Evolutionary conservation across 2,888 invertebrate species (phyloP), one percentile per base, ranked within the genome.

Genomic region (Laspeyria flexula): DNA sequence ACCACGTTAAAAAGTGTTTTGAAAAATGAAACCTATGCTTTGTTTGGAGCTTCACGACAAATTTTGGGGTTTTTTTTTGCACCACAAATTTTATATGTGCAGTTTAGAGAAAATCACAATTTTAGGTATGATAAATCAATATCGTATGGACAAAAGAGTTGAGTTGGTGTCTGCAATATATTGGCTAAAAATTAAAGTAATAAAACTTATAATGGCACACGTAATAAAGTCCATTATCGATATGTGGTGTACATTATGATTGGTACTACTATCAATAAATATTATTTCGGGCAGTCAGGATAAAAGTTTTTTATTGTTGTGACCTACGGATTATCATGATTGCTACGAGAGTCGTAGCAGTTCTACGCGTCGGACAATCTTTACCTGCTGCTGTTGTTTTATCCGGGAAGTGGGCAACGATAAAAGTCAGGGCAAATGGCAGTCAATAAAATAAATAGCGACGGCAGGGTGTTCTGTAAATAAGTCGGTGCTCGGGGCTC

Each of bases 361-460:
- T 43, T 30, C 50, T 56, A 30, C 27, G 40, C 38, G 34, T 34
- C 30, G 56, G 68, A 61, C 68, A 73, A 74, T 75, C 71, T 76
- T 73, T 86, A 91, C 88, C 90, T 89, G 89, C 73, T 88, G 88
- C 75, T 77, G 78, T 85, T 86, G 85, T 88, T 89, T 89, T 88
- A 86, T 84, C 85, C 84, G 83, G 88, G 81, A 90, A 90, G 85
- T 83, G 85, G 88, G 82, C 80, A 84, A 83, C 88, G 86, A 92
- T 92, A 92, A 90, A 91, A 91, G 89, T 91, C 90, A 88, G 85
- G 81, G 77, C 88, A 91, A 92, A 92, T 88, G 90, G 90, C 86
- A 88, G 91, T 90, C 92, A 90, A 92, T 92, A 92, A 92, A 92
- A 92, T 92, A 92, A 92, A 92, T 92, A 92, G 90, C 88, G 73